phyloP scores from a whole-genome alignment of 2,888 invertebrate genomes.

The Candidula unifasciata region DNA sequence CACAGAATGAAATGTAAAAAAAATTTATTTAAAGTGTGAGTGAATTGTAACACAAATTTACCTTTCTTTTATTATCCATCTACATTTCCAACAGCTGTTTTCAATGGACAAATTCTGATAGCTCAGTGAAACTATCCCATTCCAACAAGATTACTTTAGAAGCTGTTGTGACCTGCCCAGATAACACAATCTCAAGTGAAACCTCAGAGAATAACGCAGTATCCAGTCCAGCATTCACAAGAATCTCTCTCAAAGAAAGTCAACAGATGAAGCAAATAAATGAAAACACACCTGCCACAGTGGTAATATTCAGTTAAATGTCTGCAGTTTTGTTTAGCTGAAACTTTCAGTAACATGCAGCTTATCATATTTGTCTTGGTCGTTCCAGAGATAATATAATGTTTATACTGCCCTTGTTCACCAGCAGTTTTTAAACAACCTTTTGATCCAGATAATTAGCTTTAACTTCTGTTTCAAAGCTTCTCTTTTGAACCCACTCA shows the following conservation, averaged over 20 bases:
- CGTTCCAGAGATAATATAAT: no score
- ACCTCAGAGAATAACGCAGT: background rate
- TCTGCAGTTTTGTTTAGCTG: no score
- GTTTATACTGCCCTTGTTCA: no score
- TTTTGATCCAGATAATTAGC: no score
- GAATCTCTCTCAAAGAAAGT: background rate
- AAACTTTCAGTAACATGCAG: no score
- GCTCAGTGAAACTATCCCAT: background rate
- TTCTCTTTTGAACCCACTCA: no score
- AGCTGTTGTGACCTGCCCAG: background rate
- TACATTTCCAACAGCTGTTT: constrained; percentile 30
- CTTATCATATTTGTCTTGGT: no score
- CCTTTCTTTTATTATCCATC: background rate
- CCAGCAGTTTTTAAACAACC: no score
- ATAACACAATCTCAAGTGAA: constrained; percentile 3
- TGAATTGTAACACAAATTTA: background rate
- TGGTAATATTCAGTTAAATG: constrained; percentile 27
- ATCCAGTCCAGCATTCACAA: background rate
- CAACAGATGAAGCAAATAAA: constrained; percentile 41
- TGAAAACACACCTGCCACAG: constrained; percentile 47
- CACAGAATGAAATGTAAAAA: no score
- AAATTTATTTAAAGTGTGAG: background rate
- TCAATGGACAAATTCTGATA: constrained; percentile 37
- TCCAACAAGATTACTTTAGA: constrained; percentile 16
- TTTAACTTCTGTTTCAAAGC: no score